Evolutionary conservation across 2,797 vertebrate species (phyloP).

Genomic region (Carcharodon carcharias): DNA sequence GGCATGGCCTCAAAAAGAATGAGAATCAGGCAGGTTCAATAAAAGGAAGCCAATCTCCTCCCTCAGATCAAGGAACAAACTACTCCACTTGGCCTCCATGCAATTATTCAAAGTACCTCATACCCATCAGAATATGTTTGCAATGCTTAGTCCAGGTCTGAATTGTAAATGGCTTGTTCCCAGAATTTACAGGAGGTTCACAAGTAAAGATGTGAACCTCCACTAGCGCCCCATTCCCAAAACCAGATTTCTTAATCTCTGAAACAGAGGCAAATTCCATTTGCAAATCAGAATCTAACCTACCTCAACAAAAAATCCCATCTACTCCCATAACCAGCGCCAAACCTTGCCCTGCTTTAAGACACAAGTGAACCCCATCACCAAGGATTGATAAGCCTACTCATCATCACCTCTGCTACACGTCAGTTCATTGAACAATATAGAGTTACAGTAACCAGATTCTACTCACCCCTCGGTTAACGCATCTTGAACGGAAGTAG

Average conservation of each 20-base stretch:
- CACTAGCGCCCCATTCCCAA: background rate
- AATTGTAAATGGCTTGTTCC: background rate
- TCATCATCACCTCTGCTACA: no score
- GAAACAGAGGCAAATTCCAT: background rate
- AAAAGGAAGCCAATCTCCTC: background rate
- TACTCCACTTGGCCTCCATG: background rate
- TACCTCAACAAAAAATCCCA: background rate
- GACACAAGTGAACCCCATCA: background rate
- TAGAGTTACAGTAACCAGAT: no score
- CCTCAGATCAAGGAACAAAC: background rate
- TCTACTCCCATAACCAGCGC: background rate
- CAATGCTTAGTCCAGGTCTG: background rate
- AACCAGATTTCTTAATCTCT: background rate
- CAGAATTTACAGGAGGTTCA: background rate
- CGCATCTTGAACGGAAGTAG: background rate
- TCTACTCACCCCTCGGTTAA: background rate
- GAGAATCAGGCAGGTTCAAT: background rate
- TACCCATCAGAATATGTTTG: background rate
- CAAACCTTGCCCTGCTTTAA: background rate
- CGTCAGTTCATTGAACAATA: background rate
- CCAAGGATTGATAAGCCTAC: background rate
- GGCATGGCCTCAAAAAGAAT: background rate
- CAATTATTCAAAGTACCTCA: background rate
- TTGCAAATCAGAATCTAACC: background rate
- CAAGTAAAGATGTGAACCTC: background rate